Evolutionary conservation across 2,888 invertebrate species (phyloP), one percentile per base, ranked within the genome.

Genomic region (Morinoia aosen): DNA sequence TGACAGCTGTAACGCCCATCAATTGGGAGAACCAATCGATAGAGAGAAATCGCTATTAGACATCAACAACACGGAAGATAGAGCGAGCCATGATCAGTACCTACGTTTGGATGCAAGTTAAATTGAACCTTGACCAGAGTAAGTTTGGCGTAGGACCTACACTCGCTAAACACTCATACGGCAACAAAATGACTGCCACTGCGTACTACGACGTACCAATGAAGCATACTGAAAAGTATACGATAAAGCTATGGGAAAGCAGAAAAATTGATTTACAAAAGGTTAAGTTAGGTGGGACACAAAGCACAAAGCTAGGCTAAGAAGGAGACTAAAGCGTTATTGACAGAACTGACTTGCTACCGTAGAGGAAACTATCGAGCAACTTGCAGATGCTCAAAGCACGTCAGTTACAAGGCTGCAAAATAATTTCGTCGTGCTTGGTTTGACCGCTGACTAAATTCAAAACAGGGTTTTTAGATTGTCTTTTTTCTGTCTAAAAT

Each of bases 11-110:
- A 90, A 90, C 48, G 48, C 40, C 40, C 25, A 48, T 90, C 90
- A 90, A 48, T 90, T 90, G 90, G 90, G 76, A 76, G 76, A 76
- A 76, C 76, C 76, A 76, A 76, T 76, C 76, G 76, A 76, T 76
- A 76, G 76, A 76, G 76, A 76, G 33, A 76, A 76, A 76, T 33
- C 76, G 33, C 10, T 33, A 76, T 76, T 76, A 76, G 76, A 76
- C 33, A 61, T 61, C 61, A 76, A 76, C 76, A 10, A 76, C 25
- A 76, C 76, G 33, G 25, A 76, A 76, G 76, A 76, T 14, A 61
- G 14, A 61, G 48, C 33, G 76, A 19, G 25, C 76, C 76, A 33
- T 76, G 25, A 76, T 3, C 33, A 76, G 16, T 61, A 33, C 76
- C 76, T 76, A 76, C 76, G 19, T 16, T 14, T 25, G 16, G 76